phyloP scores from a whole-genome alignment of 2,113 vertebrate genomes.

The Dicaeum eximium region DNA sequence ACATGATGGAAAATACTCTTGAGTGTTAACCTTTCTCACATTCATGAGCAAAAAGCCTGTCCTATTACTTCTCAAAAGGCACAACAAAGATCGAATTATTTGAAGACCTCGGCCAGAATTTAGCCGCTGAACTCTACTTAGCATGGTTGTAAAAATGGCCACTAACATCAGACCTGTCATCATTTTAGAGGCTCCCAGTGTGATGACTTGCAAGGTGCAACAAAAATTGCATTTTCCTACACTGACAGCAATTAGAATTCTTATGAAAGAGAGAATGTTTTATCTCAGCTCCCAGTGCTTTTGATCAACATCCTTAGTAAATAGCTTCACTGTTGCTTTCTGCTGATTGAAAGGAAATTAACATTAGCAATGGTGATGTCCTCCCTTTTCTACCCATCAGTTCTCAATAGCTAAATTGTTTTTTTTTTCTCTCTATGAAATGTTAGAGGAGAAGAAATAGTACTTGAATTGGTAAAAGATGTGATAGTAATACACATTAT shows the following conservation, averaged over 20 bases:
- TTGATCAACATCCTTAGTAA: neutral
- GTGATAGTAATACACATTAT: neutral
- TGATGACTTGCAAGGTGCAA: neutral
- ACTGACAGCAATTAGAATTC: neutral
- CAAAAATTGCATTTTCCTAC: neutral
- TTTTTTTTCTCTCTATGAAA: neutral
- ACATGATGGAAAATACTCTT: neutral
- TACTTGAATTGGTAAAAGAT: neutral
- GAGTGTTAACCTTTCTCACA: neutral
- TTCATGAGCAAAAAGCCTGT: neutral
- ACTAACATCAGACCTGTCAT: neutral
- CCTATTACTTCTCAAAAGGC: neutral
- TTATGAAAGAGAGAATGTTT: neutral
- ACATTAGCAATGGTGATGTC: neutral
- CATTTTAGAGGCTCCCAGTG: neutral
- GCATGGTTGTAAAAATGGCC: neutral
- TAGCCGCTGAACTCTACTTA: neutral
- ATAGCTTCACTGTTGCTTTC: neutral
- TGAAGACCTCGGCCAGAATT: neutral
- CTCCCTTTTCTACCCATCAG: neutral
- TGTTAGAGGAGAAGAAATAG: neutral
- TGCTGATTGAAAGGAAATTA: neutral
- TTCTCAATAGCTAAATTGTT: neutral
- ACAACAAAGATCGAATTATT: neutral
- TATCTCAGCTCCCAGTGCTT: neutral